Evolutionary conservation across 2,113 vertebrate species (phyloP).

Genomic region (Dromiciops gliroides): DNA sequence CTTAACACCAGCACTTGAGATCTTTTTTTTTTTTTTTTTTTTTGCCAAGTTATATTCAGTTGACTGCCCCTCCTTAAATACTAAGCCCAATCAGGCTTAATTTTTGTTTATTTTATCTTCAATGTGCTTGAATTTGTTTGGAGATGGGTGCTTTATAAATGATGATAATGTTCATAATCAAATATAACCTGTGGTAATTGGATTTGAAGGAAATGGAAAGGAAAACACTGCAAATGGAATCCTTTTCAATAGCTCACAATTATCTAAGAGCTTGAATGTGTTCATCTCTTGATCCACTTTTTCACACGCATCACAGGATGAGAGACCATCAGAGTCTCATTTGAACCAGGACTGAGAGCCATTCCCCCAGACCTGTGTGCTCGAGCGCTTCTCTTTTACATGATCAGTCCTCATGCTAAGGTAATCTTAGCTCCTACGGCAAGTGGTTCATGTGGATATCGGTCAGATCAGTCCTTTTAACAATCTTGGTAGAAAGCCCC

Average conservation of each 20-base stretch:
- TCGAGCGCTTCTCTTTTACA: not conserved
- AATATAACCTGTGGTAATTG: not conserved
- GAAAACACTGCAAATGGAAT: not conserved
- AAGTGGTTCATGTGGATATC: not conserved
- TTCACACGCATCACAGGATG: not conserved
- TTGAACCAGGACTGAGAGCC: not conserved
- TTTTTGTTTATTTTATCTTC: conserved; percentile 2
- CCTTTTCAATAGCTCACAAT: not conserved
- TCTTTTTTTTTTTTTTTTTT: not conserved
- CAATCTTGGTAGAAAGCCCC: not conserved
- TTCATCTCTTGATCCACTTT: not conserved
- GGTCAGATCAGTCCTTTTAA: not conserved
- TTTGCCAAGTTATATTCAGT: not conserved
- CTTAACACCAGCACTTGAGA: not conserved
- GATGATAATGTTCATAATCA: conserved; percentile 4
- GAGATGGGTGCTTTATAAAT: not conserved
- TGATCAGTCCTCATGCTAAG: not conserved
- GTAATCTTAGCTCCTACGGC: not conserved
- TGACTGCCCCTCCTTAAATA: not conserved
- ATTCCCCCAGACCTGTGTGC: not conserved
- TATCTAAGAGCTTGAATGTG: not conserved
- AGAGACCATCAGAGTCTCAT: not conserved
- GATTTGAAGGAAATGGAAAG: not conserved
- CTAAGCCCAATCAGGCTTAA: not conserved
- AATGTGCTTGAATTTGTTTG: not conserved